Conservation (phyloP, 1,140 invertebrate genomes). For the Pinna nobilis region DNA sequence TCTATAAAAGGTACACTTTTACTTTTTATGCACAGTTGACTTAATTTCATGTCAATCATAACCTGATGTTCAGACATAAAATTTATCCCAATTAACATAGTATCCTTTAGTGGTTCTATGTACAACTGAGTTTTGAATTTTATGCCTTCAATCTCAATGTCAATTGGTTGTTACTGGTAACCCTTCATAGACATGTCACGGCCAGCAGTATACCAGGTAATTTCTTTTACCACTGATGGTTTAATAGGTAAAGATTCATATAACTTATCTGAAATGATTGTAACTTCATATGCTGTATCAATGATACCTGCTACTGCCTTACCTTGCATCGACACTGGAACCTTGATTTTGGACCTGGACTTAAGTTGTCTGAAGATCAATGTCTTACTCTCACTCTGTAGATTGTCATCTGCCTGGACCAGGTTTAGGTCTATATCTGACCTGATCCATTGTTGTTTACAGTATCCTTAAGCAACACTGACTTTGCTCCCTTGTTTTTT, state of each 20-base stretch:
- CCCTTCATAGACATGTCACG: constrained; percentile 1
- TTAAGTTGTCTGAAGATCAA: not conserved
- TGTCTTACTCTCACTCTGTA: not conserved
- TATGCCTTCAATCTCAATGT: not conserved
- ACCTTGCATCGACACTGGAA: not conserved
- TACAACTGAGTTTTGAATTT: not conserved
- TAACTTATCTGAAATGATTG: constrained; percentile 25
- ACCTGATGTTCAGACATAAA: not conserved
- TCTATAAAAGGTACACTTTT: not conserved
- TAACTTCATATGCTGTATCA: constrained; percentile 28
- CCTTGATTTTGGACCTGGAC: not conserved
- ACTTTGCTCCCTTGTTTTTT: not conserved
- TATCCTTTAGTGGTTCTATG: constrained; percentile 16
- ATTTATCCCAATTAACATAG: constrained; percentile 18
- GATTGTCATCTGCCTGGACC: not conserved
- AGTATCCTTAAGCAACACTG: not conserved
- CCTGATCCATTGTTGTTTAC: constrained; percentile 22
- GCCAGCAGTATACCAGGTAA: constrained; percentile 19
- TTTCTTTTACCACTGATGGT: not conserved
- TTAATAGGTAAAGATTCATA: not conserved
- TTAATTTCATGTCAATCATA: not conserved
- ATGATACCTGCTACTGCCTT: not conserved
- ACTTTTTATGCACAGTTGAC: not conserved
- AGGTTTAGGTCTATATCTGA: constrained; percentile 1
- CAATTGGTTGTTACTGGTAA: not conserved